Evolutionary conservation across 1,140 invertebrate species (phyloP).

Genomic region (Saccostrea glomerata): DNA sequence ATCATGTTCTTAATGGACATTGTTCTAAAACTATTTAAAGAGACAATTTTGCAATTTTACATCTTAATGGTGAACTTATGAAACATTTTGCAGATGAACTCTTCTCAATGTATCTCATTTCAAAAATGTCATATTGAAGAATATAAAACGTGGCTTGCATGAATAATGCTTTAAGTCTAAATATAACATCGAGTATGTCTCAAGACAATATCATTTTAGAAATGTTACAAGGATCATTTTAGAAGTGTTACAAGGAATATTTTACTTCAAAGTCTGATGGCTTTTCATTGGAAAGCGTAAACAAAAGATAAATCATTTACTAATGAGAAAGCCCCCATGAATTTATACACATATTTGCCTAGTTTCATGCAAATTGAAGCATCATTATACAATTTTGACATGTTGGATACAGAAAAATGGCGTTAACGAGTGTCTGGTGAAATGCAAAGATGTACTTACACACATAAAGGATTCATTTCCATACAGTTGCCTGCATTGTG

Average conservation of each 20-base stretch:
- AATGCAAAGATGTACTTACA: constrained; percentile 46
- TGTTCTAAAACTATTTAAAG: neutral
- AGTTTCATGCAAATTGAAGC: constrained; percentile 14
- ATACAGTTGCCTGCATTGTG: constrained; percentile 55
- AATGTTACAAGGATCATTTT: too few relatives aligned
- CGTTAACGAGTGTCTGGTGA: neutral
- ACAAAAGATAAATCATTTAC: neutral
- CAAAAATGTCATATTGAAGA: neutral
- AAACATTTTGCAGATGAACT: neutral
- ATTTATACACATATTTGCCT: neutral
- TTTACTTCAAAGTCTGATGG: too few relatives aligned
- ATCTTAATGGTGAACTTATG: neutral
- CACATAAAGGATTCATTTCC: constrained; percentile 60
- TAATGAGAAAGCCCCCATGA: neutral
- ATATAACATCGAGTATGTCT: too few relatives aligned
- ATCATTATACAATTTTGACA: neutral
- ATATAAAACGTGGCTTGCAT: neutral
- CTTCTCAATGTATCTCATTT: neutral
- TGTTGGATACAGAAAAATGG: neutral
- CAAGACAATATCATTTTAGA: too few relatives aligned
- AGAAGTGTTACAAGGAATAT: too few relatives aligned
- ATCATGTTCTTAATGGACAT: neutral
- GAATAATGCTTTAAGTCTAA: neutral
- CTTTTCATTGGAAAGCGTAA: neutral
- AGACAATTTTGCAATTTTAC: neutral